Evolutionary conservation across 2,797 vertebrate genomes (phyloP).

Genomic region (Gymnothorax reevesii): DNA sequence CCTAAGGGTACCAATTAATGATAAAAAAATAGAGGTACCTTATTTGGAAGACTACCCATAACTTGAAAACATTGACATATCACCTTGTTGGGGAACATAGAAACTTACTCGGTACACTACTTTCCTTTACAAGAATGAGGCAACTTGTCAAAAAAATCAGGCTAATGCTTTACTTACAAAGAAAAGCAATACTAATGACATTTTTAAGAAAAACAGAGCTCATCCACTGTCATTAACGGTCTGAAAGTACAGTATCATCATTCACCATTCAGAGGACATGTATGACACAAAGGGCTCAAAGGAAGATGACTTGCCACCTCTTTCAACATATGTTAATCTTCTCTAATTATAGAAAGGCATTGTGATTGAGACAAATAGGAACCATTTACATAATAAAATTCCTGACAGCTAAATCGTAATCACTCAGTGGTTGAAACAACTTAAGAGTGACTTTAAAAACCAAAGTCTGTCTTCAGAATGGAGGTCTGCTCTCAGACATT

Average conservation of each 20-base stretch:
- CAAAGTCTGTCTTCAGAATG: neutral
- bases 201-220: neutral
- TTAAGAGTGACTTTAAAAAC: neutral
- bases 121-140: neutral
- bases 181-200: neutral
- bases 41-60: neutral
- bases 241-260: neutral
- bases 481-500: too few relatives aligned
- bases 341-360: neutral
- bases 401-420: neutral
- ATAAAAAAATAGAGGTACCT: too few relatives aligned
- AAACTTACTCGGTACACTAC: neutral
- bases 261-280: neutral
- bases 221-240: neutral
- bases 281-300: neutral
- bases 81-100: neutral
- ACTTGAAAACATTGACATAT: neutral
- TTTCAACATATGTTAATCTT: neutral
- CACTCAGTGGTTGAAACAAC: neutral
- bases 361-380: slow-evolving; percentile 2
- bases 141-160: neutral
- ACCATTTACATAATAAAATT: slow-evolving; percentile 15
- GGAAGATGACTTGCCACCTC: neutral
- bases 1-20: too few relatives aligned
- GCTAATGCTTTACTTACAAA: neutral